Conservation (phyloP, 1,140 invertebrate genomes). For the Aradophagus sp. region DNA sequence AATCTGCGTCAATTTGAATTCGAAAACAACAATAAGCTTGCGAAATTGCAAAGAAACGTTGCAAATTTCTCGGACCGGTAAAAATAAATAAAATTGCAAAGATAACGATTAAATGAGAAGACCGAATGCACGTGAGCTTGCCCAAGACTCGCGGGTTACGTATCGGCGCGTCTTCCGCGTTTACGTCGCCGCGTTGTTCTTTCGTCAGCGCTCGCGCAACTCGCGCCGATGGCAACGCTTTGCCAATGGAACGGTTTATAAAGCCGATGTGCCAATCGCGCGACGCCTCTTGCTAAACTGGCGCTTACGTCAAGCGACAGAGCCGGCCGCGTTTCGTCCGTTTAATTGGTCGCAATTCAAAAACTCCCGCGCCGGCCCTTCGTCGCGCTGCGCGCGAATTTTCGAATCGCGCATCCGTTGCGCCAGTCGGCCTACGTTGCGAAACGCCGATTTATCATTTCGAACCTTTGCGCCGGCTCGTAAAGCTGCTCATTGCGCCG, state of each 20-base stretch:
- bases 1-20: conserved; percentile 23
- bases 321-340: too few species aligned
- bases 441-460: conserved; percentile 46
- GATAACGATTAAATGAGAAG: too few species aligned
- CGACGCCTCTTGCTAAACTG: conserved; percentile 68
- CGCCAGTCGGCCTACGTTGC: conserved; percentile 29
- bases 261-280: conserved; percentile 68
- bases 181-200: conserved; percentile 61
- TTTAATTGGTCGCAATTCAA: too few species aligned
- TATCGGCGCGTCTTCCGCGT: conserved; percentile 65
- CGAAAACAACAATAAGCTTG: too few species aligned
- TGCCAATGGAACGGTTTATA: conserved; percentile 60
- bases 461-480: conserved; percentile 29
- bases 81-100: too few species aligned
- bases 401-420: conserved; percentile 26
- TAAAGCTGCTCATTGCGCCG: conserved; percentile 9
- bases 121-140: conserved; percentile 52
- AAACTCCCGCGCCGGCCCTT: neutral
- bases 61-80: too few species aligned
- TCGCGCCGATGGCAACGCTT: conserved; percentile 57
- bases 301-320: conserved; percentile 38
- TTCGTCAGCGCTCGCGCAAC: conserved; percentile 58
- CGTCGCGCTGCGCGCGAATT: conserved; percentile 12
- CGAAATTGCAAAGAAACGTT: too few species aligned
- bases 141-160: conserved; percentile 64